Evolutionary conservation across 2,888 invertebrate genomes (phyloP).

Genomic region (Noctua comes): DNA sequence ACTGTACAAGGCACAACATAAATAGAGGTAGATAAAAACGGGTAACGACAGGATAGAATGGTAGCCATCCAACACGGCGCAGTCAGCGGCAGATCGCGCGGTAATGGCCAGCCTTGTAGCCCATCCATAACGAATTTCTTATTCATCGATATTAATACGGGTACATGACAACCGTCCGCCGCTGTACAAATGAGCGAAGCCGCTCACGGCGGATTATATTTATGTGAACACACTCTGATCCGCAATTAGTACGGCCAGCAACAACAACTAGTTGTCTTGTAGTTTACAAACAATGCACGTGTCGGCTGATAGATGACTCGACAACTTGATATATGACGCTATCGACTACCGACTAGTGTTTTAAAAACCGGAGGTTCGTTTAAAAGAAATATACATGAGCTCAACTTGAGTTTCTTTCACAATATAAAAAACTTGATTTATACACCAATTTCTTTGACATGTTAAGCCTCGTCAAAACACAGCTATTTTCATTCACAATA

Average conservation of each 20-base stretch:
- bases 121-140: conserved; percentile 90
- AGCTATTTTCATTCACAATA: conserved; percentile 22
- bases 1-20: conserved; percentile 79
- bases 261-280: conserved; percentile 71
- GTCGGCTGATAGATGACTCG: conserved; percentile 66
- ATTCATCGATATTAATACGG: conserved; percentile 90
- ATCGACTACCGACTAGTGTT: conserved; percentile 66
- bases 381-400: conserved; percentile 41
- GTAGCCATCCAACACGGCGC: conserved; percentile 80
- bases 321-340: conserved; percentile 67
- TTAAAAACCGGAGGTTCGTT: conserved; percentile 61
- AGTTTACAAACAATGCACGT: conserved; percentile 71
- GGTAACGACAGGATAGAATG: conserved; percentile 81
- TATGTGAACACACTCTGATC: conserved; percentile 87
- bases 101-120: conserved; percentile 88
- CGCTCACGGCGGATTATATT: conserved; percentile 87
- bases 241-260: conserved; percentile 85
- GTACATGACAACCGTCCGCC: conserved; percentile 88
- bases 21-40: conserved; percentile 83
- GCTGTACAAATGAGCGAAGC: conserved; percentile 87
- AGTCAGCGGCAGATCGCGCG: conserved; percentile 78
- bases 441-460: conserved; percentile 43
- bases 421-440: conserved; percentile 45
- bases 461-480: conserved; percentile 14
- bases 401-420: conserved; percentile 25